Evolutionary conservation across 2,888 invertebrate genomes (phyloP).

Genomic region (Eurois occulta): DNA sequence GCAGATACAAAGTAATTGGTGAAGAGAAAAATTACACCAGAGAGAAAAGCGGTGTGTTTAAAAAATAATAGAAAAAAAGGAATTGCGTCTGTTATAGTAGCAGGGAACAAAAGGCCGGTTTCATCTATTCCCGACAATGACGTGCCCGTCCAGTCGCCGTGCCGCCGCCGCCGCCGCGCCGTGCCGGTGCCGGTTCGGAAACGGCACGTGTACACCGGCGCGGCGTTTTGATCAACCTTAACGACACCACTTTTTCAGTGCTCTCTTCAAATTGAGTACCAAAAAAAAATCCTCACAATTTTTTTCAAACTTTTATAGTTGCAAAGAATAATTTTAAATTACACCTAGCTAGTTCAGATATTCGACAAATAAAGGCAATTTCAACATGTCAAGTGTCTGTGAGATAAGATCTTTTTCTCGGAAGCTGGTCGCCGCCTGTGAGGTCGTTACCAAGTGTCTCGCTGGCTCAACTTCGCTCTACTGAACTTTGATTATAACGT

Average conservation of each 20-base stretch:
- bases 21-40: constrained; percentile 82
- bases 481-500: constrained; percentile 59
- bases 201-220: constrained; percentile 47
- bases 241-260: constrained; percentile 37
- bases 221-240: constrained; percentile 44
- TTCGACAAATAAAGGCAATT: constrained; percentile 61
- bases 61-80: constrained; percentile 76
- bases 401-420: constrained; percentile 60
- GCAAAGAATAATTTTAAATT: constrained; percentile 32
- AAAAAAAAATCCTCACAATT: background rate
- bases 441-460: constrained; percentile 61
- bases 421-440: constrained; percentile 48
- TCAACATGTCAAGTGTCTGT: constrained; percentile 54
- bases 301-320: constrained; percentile 1
- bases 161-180: background rate
- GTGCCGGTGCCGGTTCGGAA: constrained; percentile 32
- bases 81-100: constrained; percentile 77
- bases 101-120: constrained; percentile 75
- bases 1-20: constrained; percentile 84
- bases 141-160: constrained; percentile 56
- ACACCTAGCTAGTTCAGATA: constrained; percentile 31
- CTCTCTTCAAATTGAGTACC: constrained; percentile 26
- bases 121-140: constrained; percentile 73
- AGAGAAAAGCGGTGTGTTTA: constrained; percentile 77
- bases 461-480: constrained; percentile 52